These are phyloP conservation scores for Potamarius usumacintae DNA, from an alignment of 2,113 vertebrate genomes.

Conservation along the genomic window DNA sequence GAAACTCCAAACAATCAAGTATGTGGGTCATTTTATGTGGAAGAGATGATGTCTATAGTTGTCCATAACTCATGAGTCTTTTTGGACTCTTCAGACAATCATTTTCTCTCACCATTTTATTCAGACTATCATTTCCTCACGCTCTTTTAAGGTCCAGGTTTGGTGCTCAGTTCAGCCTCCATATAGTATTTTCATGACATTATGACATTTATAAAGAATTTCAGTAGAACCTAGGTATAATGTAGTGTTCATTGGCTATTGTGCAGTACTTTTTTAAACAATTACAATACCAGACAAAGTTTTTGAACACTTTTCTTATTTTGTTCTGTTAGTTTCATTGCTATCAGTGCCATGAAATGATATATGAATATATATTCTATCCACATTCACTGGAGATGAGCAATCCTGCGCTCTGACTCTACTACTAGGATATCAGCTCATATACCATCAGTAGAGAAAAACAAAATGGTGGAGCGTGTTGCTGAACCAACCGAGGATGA, in stretches of 20 bases:
- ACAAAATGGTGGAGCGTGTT: too few species aligned
- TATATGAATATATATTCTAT: too few species aligned
- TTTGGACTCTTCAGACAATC: not conserved
- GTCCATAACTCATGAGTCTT: not conserved
- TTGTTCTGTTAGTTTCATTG: not conserved
- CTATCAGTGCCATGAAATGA: not conserved
- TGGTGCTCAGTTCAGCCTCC: not conserved
- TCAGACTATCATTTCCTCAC: not conserved
- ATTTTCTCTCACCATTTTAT: not conserved
- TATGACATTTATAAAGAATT: not conserved
- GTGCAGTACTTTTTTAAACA: not conserved
- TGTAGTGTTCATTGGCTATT: not conserved
- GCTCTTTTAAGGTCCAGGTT: not conserved
- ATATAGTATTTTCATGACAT: not conserved
- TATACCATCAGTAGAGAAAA: too few species aligned
- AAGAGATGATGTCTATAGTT: not conserved
- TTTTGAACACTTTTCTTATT: not conserved
- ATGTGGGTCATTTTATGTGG: not conserved
- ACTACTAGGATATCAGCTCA: too few species aligned
- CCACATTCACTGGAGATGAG: too few species aligned
- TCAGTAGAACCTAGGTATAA: not conserved
- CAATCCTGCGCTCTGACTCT: too few species aligned
- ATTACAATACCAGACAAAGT: not conserved
- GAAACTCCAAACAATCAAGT: conserved; percentile 20
- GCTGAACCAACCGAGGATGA: too few species aligned